A percentile compares a stretch with the other conserved stretches of the same genome.
These are phyloP conservation scores for Trachythela sp. DNA, from an alignment of 64 coral and sea anemone species.

Conservation along the genomic window DNA sequence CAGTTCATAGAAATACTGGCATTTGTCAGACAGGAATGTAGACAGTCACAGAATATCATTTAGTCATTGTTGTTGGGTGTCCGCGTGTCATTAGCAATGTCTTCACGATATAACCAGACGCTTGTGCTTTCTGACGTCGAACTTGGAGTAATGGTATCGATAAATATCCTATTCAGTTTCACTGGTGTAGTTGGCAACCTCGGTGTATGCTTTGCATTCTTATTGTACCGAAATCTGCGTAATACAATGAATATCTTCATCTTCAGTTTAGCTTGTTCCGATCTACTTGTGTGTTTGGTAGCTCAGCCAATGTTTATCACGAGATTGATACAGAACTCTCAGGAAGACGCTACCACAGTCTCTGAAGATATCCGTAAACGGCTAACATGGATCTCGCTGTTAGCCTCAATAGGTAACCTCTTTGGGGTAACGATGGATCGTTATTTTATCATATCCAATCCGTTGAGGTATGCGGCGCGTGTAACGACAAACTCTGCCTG, in stretches of 20 bases:
- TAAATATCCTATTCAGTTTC: conserved; percentile 75
- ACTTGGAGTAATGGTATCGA: neutral
- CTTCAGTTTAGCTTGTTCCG: conserved; percentile 69
- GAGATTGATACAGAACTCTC: conserved; percentile 36
- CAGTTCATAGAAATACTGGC: neutral
- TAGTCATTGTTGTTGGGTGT: too few relatives aligned
- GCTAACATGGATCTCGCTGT: conserved; percentile 75
- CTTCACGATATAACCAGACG: neutral
- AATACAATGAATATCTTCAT: conserved; percentile 84
- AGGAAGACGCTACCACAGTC: neutral
- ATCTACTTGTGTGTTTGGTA: conserved; percentile 70
- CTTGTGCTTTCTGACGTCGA: neutral
- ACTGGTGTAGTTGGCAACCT: conserved; percentile 71
- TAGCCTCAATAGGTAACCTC: conserved; percentile 82
- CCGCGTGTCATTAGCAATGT: neutral
- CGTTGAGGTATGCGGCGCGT: conserved; percentile 56
- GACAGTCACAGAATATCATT: too few relatives aligned
- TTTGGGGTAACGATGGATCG: conserved; percentile 81
- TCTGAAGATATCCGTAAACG: conserved; percentile 40
- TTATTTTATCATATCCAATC: conserved; percentile 71
- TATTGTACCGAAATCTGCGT: conserved; percentile 51
- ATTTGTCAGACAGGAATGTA: neutral
- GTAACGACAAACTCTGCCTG: conserved; percentile 37
- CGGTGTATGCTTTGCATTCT: conserved; percentile 56
- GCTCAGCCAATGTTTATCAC: conserved; percentile 82